These are phyloP conservation scores for Polymixis lichenea DNA, from an alignment of 2,888 invertebrate species.

Conservation along the genomic window DNA sequence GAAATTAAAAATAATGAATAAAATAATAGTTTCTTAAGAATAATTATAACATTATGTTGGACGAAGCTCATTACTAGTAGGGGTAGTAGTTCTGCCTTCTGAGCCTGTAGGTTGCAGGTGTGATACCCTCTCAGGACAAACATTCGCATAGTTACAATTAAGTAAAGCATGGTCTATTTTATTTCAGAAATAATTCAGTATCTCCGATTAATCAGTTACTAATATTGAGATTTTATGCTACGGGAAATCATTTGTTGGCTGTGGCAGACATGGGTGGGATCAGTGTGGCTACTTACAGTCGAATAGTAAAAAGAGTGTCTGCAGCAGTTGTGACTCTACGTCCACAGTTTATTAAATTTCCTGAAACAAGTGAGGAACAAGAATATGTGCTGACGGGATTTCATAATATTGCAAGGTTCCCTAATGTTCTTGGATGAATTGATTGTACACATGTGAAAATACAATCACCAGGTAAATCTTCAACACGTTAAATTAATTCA, in stretches of 20 bases:
- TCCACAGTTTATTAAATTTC: neutral
- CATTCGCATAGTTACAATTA: too few relatives aligned
- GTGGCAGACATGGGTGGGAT: too few relatives aligned
- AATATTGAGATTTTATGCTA: too few relatives aligned
- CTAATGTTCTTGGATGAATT: constrained; percentile 16
- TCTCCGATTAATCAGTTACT: too few relatives aligned
- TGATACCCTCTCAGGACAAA: too few relatives aligned
- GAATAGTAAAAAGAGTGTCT: neutral
- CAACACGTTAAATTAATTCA: too few relatives aligned
- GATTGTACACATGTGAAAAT: constrained; percentile 28
- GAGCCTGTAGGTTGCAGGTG: neutral
- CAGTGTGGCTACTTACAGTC: constrained; percentile 16
- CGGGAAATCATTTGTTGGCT: too few relatives aligned
- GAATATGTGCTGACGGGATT: constrained; percentile 1
- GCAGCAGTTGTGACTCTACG: constrained; percentile 6
- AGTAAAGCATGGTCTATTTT: too few relatives aligned
- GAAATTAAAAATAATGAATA: neutral
- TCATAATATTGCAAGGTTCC: constrained; percentile 7
- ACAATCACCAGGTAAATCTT: constrained; percentile 16
- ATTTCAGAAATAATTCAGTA: too few relatives aligned
- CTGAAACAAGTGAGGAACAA: constrained; percentile 2
- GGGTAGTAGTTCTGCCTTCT: constrained; percentile 1
- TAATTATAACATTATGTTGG: constrained; percentile 1
- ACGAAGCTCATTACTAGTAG: neutral
- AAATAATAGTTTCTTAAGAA: neutral